Evolutionary conservation across 2,888 invertebrate genomes (phyloP).

Genomic region (Mythimna impura): DNA sequence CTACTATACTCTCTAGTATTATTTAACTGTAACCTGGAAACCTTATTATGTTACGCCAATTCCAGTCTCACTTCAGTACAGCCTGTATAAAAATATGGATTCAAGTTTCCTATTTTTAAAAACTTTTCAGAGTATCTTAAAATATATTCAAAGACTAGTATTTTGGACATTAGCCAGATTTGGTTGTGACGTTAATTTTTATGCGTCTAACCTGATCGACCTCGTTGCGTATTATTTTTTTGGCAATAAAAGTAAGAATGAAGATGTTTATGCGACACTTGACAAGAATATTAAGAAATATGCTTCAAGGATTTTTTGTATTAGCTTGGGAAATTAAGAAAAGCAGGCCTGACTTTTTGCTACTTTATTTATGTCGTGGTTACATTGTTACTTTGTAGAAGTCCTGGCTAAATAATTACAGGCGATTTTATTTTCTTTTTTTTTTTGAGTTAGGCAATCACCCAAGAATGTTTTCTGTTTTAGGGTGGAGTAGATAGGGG

Average conservation of each 20-base stretch:
- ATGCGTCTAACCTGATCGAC: constrained; percentile 56
- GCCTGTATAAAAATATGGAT: constrained; percentile 26
- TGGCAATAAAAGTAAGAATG: constrained; percentile 39
- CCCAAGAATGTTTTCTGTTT: too few relatives aligned
- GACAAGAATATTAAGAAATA: constrained; percentile 30
- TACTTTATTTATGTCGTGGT: background rate
- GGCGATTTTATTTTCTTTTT: too few relatives aligned
- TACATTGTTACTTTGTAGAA: too few relatives aligned
- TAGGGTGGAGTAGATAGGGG: too few relatives aligned
- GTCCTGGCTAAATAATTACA: too few relatives aligned
- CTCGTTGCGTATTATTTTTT: constrained; percentile 26
- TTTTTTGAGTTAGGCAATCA: too few relatives aligned
- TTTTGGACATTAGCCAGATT: constrained; percentile 60
- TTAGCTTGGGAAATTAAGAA: constrained; percentile 25
- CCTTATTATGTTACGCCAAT: background rate
- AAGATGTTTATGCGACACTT: constrained; percentile 43
- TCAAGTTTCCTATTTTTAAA: constrained; percentile 24
- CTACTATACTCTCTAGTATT: background rate
- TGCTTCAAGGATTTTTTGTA: constrained; percentile 22
- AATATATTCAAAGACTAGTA: constrained; percentile 57
- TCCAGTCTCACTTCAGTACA: background rate
- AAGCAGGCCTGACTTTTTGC: background rate
- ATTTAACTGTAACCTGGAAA: background rate
- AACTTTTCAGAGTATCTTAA: constrained; percentile 48
- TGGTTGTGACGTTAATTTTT: constrained; percentile 53